A percentile compares a stretch with the other conserved stretches of the same genome.
phyloP scores from a whole-genome alignment of 53 echinoderm and acorn worm genomes.

The Hippasteria phrygiana region DNA sequence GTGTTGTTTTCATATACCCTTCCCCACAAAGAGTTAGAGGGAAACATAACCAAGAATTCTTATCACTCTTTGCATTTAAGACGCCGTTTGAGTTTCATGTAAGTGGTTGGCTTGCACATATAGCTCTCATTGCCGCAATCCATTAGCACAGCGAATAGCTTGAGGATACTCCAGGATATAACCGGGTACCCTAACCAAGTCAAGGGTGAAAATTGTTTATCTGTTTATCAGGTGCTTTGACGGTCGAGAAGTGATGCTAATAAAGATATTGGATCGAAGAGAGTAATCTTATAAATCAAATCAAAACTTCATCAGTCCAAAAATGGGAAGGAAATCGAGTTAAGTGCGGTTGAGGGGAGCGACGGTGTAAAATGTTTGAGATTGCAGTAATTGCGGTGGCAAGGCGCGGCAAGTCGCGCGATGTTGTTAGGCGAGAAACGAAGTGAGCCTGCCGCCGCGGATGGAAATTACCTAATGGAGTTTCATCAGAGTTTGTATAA shows the following conservation, averaged over 20 bases:
- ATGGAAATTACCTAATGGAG: not conserved
- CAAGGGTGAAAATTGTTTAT: conserved; percentile 4
- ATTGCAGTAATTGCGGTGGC: not conserved
- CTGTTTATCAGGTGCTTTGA: conserved; percentile 1
- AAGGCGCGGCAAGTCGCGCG: not conserved
- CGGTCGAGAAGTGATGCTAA: not conserved
- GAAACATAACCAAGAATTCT: too few relatives aligned
- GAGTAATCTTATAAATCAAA: conserved; percentile 63
- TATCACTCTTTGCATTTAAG: too few relatives aligned
- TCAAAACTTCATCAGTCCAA: conserved; percentile 64
- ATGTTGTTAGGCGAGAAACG: not conserved
- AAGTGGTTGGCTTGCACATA: too few relatives aligned
- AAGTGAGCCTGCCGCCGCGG: not conserved
- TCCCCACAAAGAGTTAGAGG: too few relatives aligned
- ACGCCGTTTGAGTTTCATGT: too few relatives aligned
- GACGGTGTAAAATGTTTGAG: not conserved
- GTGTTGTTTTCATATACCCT: too few relatives aligned
- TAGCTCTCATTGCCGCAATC: too few relatives aligned
- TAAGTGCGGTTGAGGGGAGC: conserved; percentile 38
- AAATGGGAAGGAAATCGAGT: conserved; percentile 61
- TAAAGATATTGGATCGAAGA: conserved; percentile 51
- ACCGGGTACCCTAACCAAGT: not conserved
- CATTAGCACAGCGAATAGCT: too few relatives aligned
- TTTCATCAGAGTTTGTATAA: conserved; percentile 20
- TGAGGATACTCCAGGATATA: not conserved